Evolutionary conservation across 92 coral and sea anemone species (phyloP), one percentile per base, ranked within the genome.

Genomic region (Palythoa grandiflora): DNA sequence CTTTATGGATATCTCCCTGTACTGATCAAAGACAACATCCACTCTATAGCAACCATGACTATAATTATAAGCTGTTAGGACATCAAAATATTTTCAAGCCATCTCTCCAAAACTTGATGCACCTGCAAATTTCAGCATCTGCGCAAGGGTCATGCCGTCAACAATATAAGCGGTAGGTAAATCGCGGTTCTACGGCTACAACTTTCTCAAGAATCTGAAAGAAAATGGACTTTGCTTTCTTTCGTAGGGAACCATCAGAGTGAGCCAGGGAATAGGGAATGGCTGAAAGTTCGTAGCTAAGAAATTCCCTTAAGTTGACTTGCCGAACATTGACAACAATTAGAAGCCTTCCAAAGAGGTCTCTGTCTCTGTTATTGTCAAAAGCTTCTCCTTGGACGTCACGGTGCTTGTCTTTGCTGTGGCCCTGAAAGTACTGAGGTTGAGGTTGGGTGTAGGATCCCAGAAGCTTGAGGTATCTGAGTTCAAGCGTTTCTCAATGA

Each of bases 181-280:
- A 88, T 66, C 63, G 81, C 83, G 73, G 80, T 70, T 78, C 53
- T 59, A 79, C 73, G 84, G 89, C 65, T 19, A 84, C 89, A 71
- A 70, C 79, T 87, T 87, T 83, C 86, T 91, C 86, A 77, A 87
- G 89, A 68, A 87, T 57, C 38, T 90, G 68, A 20, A 83, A 44
- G 2, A 89, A 80, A 73, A 80, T 77, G 87, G 92, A 79, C 88
- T 89, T 92, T 70, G 48, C 54, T 74, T 79, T 84, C 75, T 91
- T 91, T 86, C 91, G 70, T 3, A 88, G 87, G 51, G 89, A 84
- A 20, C 89, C 91, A 20, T 88, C 91, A 84, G 68, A 52, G 72
- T 79, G 75, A 47, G 85, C 92, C 47, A 88, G 80, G 55, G 91
- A 83, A 83, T 76, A 83, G 39, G 92, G 92, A 52, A 91, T 84